These are phyloP conservation scores for Hypercompe scribonia DNA, from an alignment of 2,888 invertebrate species.

Conservation along the genomic window DNA sequence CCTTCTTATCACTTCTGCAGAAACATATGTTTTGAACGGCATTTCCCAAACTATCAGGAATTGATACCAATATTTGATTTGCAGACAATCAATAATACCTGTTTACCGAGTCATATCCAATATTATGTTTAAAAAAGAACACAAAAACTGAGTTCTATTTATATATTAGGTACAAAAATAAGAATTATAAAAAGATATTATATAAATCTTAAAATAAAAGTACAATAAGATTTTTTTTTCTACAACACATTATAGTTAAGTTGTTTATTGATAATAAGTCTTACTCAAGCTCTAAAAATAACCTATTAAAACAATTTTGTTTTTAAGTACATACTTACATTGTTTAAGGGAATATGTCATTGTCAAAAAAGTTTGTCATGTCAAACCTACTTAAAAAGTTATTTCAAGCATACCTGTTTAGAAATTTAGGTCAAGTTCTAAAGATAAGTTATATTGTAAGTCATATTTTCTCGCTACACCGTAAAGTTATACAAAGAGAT, in stretches of 20 bases:
- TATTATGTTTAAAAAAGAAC: neutral
- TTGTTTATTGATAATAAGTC: neutral
- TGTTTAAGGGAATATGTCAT: neutral
- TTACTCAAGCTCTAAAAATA: neutral
- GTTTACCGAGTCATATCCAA: neutral
- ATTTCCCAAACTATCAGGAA: neutral
- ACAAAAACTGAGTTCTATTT: neutral
- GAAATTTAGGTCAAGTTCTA: neutral
- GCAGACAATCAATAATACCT: neutral
- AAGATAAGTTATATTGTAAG: neutral
- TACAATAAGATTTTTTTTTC: neutral
- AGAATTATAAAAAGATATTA: neutral
- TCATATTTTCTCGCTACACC: neutral
- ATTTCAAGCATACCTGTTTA: neutral
- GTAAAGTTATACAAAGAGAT: neutral
- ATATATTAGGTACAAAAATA: neutral
- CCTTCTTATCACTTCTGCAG: neutral
- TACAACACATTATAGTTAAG: neutral
- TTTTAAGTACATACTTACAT: neutral
- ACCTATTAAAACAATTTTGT: neutral
- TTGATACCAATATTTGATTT: neutral
- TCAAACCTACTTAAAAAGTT: neutral
- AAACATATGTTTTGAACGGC: neutral
- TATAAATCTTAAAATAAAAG: neutral
- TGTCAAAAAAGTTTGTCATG: neutral